Evolutionary conservation across 2,113 vertebrate species (phyloP), one percentile per base, ranked within the genome.

Genomic region (Ursus arctos): DNA sequence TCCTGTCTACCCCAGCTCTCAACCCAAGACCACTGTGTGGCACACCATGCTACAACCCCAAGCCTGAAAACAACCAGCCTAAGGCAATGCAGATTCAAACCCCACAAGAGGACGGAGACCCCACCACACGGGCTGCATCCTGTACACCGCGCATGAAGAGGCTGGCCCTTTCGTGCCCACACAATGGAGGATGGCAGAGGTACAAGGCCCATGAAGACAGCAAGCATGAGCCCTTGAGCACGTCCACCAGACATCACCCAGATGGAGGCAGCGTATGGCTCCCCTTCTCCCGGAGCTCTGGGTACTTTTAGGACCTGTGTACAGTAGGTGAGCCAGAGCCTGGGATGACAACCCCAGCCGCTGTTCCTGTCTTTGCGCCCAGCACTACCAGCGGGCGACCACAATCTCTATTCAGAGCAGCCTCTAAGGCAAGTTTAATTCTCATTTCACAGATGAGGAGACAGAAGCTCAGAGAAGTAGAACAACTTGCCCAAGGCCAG

Each of bases 41-140:
- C 18, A 31, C 18, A 36, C 69, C 40, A 9, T 14, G 31, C 26
- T 61, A 16, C 11, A 84, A 90, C 51, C n/a, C 67, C 71, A 65
- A 90, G 71, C 49, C 55, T 63, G 51, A 33, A 26, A 72, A 55
- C 63, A 85, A 77, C n/a, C 3, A 71, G 16, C 21, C 9, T 16
- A 31, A 65, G n/a, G 49, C 74, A 57, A 33, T 31, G 18, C 65
- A 59, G 74, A 65, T 7, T 31, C 71, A 28, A 55, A 76, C 8
- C 22, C 4, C n/a, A 49, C 49, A 80, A 28, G 36, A 57, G 40
- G n/a, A 59, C 0, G 22, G 40, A 72, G 59, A 79, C 10, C 19
- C 36, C 6, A 28, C 22, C 36, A 53, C 1, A 0, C 3, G 2
- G 40, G n/a, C 26, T 40, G 1, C 3, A 57, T 79, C 47, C 15